Evolutionary conservation across 2,113 vertebrate species (phyloP).

Genomic region (Misgurnus mizolepis): DNA sequence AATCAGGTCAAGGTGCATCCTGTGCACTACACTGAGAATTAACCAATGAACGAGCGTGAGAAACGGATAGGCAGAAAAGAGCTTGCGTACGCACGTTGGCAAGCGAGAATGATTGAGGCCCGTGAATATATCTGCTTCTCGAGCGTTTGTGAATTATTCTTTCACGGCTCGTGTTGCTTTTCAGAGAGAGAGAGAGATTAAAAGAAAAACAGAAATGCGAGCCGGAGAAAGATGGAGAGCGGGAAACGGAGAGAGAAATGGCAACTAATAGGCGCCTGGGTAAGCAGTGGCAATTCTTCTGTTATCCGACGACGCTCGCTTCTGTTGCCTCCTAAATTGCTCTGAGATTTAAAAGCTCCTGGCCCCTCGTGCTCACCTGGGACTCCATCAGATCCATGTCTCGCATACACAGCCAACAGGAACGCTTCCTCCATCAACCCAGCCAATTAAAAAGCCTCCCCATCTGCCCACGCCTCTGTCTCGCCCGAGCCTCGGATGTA

Average conservation of each 20-base stretch:
- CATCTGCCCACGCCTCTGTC: slow-evolving; percentile 55
- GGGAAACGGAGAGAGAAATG: slow-evolving; percentile 46
- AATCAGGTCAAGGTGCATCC: slow-evolving; percentile 40
- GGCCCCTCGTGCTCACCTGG: slow-evolving; percentile 68
- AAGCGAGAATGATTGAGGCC: neutral
- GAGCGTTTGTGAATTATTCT: slow-evolving; percentile 10
- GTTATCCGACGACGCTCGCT: slow-evolving; percentile 61
- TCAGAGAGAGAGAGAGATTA: neutral
- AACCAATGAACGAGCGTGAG: neutral
- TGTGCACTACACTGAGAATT: slow-evolving; percentile 15
- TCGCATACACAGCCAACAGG: slow-evolving; percentile 70
- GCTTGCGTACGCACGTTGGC: neutral
- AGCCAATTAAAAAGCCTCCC: slow-evolving; percentile 74
- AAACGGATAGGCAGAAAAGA: slow-evolving; percentile 14
- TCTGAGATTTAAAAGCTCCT: slow-evolving; percentile 72
- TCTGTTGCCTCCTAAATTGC: slow-evolving; percentile 74
- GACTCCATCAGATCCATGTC: slow-evolving; percentile 73
- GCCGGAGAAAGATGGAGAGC: slow-evolving; percentile 23
- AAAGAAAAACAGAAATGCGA: slow-evolving; percentile 20
- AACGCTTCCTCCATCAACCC: slow-evolving; percentile 69
- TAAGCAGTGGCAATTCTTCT: slow-evolving; percentile 57
- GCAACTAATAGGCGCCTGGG: slow-evolving; percentile 65
- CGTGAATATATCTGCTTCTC: slow-evolving; percentile 26
- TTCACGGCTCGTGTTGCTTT: slow-evolving; percentile 24
- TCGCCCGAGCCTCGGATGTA: slow-evolving; percentile 60